Evolutionary conservation across 2,113 vertebrate genomes (phyloP).

Genomic region (Mustela lutreola): DNA sequence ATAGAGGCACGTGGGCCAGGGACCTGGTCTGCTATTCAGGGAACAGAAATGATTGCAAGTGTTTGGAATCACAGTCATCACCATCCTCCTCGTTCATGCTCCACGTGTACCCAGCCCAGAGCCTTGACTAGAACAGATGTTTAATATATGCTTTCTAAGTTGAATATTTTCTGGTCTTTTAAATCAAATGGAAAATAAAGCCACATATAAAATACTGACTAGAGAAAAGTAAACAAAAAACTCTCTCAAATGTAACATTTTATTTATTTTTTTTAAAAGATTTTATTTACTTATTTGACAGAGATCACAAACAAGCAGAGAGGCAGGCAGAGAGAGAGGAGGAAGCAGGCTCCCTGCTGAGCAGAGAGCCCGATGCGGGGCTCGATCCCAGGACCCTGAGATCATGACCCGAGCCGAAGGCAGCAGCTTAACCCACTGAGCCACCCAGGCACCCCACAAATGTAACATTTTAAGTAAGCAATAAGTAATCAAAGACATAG

Average conservation of each 20-base stretch:
- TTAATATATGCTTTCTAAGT: conserved; percentile 47
- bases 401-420: no score
- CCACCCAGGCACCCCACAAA: not conserved
- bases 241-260: not conserved
- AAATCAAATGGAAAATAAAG: conserved; percentile 48
- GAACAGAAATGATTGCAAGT: not conserved
- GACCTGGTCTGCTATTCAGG: not conserved
- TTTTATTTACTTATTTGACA: no score
- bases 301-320: no score
- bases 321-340: no score
- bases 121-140: not conserved
- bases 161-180: not conserved
- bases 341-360: no score
- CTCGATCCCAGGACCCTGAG: no score
- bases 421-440: no score
- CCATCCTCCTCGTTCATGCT: not conserved
- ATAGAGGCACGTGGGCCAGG: not conserved
- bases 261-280: not conserved
- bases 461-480: conserved; percentile 36
- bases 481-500: not conserved
- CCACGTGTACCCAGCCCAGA: not conserved
- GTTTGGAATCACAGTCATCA: not conserved
- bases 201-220: not conserved
- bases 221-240: conserved; percentile 4
- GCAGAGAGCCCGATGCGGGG: no score